phyloP scores from a whole-genome alignment of 1,140 invertebrate genomes.

The Harlomillsia oculata region DNA sequence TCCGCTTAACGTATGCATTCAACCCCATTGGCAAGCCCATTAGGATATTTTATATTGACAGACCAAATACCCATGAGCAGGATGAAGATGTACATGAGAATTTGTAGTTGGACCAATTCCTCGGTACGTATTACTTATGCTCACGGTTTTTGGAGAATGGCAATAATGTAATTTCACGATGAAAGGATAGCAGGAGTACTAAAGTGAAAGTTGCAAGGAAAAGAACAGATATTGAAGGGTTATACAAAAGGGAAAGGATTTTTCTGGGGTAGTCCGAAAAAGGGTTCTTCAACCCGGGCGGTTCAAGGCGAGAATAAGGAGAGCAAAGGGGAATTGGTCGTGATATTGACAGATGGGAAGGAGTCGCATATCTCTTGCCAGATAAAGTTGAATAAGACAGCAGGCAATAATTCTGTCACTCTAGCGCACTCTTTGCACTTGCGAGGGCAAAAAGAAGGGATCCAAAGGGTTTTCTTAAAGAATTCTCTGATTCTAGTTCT shows the following conservation, averaged over 20 bases:
- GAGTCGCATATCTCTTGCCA: conserved; percentile 9
- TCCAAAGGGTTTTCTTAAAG: conserved; percentile 4
- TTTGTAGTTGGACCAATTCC: too few relatives aligned
- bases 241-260: too few relatives aligned
- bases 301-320: conserved; percentile 11
- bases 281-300: neutral
- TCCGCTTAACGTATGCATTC: conserved; percentile 14
- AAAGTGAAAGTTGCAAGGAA: too few relatives aligned
- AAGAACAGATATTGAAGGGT: too few relatives aligned
- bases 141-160: too few relatives aligned
- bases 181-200: too few relatives aligned
- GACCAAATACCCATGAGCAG: too few relatives aligned
- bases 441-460: neutral
- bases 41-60: conserved; percentile 12
- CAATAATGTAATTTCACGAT: too few relatives aligned
- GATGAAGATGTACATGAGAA: too few relatives aligned
- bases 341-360: conserved; percentile 30
- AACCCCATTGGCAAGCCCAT: conserved; percentile 9
- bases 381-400: conserved; percentile 32
- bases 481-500: neutral
- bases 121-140: too few relatives aligned
- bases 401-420: conserved; percentile 32
- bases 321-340: conserved; percentile 18
- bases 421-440: conserved; percentile 11
- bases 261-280: neutral